phyloP scores from a whole-genome alignment of 2,888 invertebrate genomes.

The Drosophila anceps region DNA sequence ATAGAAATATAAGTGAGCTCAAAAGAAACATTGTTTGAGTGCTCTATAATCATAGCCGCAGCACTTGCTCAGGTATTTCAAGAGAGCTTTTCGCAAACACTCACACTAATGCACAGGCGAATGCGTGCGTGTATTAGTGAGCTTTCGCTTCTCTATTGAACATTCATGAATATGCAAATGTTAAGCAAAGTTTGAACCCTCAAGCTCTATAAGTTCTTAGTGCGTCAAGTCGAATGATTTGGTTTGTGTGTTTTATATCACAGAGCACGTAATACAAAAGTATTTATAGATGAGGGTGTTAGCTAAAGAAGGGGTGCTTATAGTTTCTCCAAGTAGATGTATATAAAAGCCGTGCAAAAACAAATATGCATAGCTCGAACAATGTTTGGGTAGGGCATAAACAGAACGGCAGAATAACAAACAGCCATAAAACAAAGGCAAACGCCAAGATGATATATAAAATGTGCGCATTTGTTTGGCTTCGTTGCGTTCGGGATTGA shows the following conservation, averaged over 20 bases:
- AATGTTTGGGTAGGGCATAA: slow-evolving; percentile 73
- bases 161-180: slow-evolving; percentile 45
- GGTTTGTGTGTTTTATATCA: slow-evolving; percentile 22
- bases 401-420: slow-evolving; percentile 55
- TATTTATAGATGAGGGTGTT: slow-evolving; percentile 27
- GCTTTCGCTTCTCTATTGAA: slow-evolving; percentile 26
- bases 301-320: background rate
- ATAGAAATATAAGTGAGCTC: slow-evolving; percentile 8
- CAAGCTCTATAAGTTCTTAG: slow-evolving; percentile 9
- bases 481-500: slow-evolving; percentile 40
- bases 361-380: slow-evolving; percentile 57
- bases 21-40: background rate
- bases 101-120: background rate
- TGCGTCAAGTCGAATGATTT: slow-evolving; percentile 24
- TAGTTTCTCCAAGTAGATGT: slow-evolving; percentile 18
- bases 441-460: slow-evolving; percentile 54
- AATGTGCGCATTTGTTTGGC: slow-evolving; percentile 66
- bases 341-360: slow-evolving; percentile 54
- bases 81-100: slow-evolving; percentile 21
- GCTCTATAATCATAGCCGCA: slow-evolving; percentile 6
- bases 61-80: slow-evolving; percentile 7
- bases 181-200: slow-evolving; percentile 17
- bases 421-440: slow-evolving; percentile 51
- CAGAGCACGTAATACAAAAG: slow-evolving; percentile 45
- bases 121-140: slow-evolving; percentile 25